Evolutionary conservation across 2,113 vertebrate species (phyloP).

Genomic region (Ictalurus furcatus): DNA sequence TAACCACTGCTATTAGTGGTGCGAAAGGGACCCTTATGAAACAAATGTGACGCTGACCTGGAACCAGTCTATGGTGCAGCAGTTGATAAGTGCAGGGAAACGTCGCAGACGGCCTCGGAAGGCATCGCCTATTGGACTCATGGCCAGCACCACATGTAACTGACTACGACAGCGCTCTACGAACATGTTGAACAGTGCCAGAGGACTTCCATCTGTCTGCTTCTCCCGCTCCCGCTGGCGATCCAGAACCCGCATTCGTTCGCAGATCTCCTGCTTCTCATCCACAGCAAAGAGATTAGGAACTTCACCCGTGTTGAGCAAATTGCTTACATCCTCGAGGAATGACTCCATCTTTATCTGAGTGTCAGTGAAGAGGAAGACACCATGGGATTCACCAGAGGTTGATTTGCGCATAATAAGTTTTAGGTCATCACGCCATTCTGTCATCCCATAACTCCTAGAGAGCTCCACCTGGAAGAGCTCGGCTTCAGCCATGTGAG

Average conservation of each 20-base stretch:
- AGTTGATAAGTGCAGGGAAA: conserved; percentile 91
- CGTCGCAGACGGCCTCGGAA: conserved; percentile 83
- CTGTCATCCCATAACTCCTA: conserved; percentile 79
- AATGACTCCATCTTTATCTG: conserved; percentile 91
- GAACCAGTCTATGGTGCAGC: conserved; percentile 94
- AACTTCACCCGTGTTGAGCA: conserved; percentile 90
- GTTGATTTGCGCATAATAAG: conserved; percentile 80
- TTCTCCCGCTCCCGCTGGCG: conserved; percentile 81
- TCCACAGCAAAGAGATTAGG: conserved; percentile 86
- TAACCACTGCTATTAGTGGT: background rate
- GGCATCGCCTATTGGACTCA: conserved; percentile 90
- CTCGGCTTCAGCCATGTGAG: conserved; percentile 84
- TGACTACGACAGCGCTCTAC: conserved; percentile 86
- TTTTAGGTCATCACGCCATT: conserved; percentile 89
- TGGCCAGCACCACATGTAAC: conserved; percentile 85
- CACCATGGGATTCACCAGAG: conserved; percentile 79
- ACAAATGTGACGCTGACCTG: conserved; percentile 72
- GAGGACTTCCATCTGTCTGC: conserved; percentile 84
- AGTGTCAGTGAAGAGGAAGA: conserved; percentile 88
- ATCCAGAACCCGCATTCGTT: conserved; percentile 84
- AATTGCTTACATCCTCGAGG: conserved; percentile 87
- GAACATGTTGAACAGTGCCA: conserved; percentile 90
- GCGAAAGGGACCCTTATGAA: background rate
- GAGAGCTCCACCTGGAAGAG: conserved; percentile 88
- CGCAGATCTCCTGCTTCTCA: conserved; percentile 88